phyloP scores from a whole-genome alignment of 2,797 vertebrate genomes.

The Darevskia mixta region DNA sequence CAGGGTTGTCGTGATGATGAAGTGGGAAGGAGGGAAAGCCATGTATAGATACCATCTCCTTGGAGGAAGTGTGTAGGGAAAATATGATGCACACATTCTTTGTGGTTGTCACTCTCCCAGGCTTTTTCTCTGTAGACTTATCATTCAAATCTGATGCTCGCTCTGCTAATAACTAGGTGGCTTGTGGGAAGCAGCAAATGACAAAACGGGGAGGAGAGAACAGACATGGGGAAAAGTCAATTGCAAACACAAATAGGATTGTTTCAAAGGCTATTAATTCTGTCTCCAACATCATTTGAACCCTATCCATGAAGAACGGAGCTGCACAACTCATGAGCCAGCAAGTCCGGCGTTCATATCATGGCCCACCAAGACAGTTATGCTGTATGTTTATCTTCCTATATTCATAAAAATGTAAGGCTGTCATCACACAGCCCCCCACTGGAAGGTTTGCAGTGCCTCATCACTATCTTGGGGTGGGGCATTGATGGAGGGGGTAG shows the following conservation, averaged over 20 bases:
- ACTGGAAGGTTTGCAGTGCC: too few species aligned
- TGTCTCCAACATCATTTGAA: not conserved
- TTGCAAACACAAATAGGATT: not conserved
- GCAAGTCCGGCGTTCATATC: not conserved
- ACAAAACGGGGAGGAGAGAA: not conserved
- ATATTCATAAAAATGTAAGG: too few species aligned
- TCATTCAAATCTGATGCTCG: not conserved
- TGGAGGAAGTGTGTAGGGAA: not conserved
- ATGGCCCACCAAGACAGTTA: too few species aligned
- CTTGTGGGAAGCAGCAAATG: not conserved
- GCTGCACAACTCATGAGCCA: not conserved
- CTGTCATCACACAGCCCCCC: too few species aligned
- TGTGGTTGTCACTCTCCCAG: not conserved
- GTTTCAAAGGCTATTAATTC: not conserved
- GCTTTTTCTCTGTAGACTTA: not conserved
- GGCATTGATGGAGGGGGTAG: too few species aligned
- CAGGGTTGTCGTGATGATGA: too few species aligned
- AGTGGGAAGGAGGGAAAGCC: too few species aligned
- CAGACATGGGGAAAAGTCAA: not conserved
- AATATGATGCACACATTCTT: too few species aligned
- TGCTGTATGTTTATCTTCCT: too few species aligned
- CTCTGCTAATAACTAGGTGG: not conserved
- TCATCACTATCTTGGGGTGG: too few species aligned
- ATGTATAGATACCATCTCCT: not conserved
- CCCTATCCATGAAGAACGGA: not conserved